Evolutionary conservation across 2,113 vertebrate species (phyloP).

Genomic region (Rousettus leschenaultii): DNA sequence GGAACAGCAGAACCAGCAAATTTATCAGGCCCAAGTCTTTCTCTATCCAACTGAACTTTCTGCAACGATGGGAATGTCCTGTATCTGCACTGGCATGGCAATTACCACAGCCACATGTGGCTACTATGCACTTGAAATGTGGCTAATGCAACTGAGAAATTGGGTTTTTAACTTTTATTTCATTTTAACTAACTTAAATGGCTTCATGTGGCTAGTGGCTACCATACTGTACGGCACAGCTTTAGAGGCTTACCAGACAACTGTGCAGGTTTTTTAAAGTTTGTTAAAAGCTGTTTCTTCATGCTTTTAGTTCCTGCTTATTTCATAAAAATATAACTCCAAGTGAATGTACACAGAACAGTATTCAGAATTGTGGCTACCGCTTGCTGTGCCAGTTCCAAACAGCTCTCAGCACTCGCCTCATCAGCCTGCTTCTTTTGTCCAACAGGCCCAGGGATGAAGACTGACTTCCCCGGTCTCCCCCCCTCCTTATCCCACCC

Average conservation of each 20-base stretch:
- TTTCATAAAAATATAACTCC: constrained; percentile 18
- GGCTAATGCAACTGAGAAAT: background rate
- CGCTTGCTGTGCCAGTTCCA: background rate
- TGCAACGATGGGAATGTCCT: background rate
- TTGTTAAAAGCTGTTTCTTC: background rate
- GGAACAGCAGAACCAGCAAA: background rate
- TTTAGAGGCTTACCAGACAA: background rate
- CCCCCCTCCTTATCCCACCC: background rate
- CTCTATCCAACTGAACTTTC: background rate
- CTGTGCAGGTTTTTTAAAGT: background rate
- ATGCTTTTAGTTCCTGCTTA: constrained; percentile 17
- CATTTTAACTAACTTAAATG: background rate
- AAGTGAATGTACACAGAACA: background rate
- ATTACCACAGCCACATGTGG: background rate
- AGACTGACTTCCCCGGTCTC: background rate
- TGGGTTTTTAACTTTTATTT: background rate
- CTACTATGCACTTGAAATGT: background rate
- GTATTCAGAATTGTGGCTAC: background rate
- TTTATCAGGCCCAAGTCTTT: background rate
- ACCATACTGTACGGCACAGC: background rate
- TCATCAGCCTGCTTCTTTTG: constrained; percentile 18
- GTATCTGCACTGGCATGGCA: background rate
- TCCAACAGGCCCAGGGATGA: constrained; percentile 12
- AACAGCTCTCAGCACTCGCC: background rate
- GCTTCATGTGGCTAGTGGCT: background rate